Conservation (phyloP, 2,888 invertebrate genomes). For the Arge pagana region DNA sequence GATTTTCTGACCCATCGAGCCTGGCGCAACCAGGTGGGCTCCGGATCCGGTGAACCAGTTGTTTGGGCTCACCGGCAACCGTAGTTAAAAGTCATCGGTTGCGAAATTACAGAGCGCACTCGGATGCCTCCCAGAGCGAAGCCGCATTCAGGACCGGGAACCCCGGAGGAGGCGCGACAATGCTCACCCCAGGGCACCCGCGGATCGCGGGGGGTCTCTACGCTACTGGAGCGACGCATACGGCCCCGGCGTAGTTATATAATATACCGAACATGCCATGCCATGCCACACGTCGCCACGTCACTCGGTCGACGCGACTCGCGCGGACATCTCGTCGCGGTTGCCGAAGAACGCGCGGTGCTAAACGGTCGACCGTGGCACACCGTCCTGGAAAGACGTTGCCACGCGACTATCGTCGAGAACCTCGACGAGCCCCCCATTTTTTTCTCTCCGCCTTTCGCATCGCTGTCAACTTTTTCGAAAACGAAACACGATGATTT, state of each 20-base stretch:
- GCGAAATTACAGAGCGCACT: slow-evolving; percentile 55
- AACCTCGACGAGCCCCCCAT: too few relatives aligned
- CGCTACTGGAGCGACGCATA: slow-evolving; percentile 33
- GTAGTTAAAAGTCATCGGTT: slow-evolving; percentile 45
- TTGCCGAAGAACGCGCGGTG: too few relatives aligned
- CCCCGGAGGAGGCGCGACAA: slow-evolving; percentile 53
- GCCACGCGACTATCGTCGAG: too few relatives aligned
- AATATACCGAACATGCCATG: neutral
- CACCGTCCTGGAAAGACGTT: too few relatives aligned
- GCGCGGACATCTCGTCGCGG: too few relatives aligned
- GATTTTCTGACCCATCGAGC: slow-evolving; percentile 41
- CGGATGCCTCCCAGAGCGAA: slow-evolving; percentile 56
- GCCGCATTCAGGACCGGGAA: slow-evolving; percentile 46
- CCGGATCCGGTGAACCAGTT: slow-evolving; percentile 38
- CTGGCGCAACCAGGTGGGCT: slow-evolving; percentile 46
- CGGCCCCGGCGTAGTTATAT: too few relatives aligned
- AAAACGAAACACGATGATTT: too few relatives aligned
- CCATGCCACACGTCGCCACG: slow-evolving; percentile 4
- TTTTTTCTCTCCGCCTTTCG: too few relatives aligned
- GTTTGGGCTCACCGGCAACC: slow-evolving; percentile 45
- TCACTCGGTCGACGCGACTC: slow-evolving; percentile 6
- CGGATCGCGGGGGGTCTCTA: slow-evolving; percentile 52
- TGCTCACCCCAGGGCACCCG: slow-evolving; percentile 45
- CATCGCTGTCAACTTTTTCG: too few relatives aligned
- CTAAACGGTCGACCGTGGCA: too few relatives aligned